These are phyloP conservation scores for Himalopsyche tibetana DNA, from an alignment of 2,888 invertebrate species.

Conservation along the genomic window DNA sequence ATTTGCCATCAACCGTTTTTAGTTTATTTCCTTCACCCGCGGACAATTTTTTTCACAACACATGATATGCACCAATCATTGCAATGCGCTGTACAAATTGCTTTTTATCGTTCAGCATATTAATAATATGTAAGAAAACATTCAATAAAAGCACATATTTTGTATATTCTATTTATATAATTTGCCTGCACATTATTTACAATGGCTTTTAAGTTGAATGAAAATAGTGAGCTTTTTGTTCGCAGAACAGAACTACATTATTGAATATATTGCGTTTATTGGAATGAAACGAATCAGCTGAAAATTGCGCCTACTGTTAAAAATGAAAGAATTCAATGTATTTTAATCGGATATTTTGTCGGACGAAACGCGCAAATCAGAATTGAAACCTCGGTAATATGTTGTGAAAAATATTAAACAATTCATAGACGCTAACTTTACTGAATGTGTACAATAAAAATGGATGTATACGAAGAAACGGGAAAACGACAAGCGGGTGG, in stretches of 20 bases:
- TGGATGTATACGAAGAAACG: background rate
- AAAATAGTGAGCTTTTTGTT: conserved; percentile 43
- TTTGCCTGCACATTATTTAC: conserved; percentile 44
- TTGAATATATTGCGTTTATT: conserved; percentile 52
- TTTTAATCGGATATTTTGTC: background rate
- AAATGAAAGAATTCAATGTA: background rate
- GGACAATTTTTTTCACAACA: conserved; percentile 59
- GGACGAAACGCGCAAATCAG: background rate
- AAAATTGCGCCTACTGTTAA: conserved; percentile 39
- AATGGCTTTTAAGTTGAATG: conserved; percentile 47
- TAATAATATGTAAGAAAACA: conserved; percentile 51
- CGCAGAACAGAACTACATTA: conserved; percentile 48
- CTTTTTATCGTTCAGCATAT: conserved; percentile 37
- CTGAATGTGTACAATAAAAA: background rate
- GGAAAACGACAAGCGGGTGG: background rate
- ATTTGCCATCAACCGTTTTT: background rate
- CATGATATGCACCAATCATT: conserved; percentile 65
- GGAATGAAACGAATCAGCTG: conserved; percentile 58
- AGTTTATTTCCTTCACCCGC: conserved; percentile 42
- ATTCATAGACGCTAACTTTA: background rate
- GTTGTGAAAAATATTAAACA: background rate
- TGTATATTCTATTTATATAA: conserved; percentile 24
- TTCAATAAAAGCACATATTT: conserved; percentile 52
- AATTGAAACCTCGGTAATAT: background rate
- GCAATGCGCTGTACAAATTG: conserved; percentile 57